Percentiles rank a stretch among this genome's conserved stretches.
Conservation (phyloP, 2,797 vertebrate species). For the Phoeniculus purpureus region DNA sequence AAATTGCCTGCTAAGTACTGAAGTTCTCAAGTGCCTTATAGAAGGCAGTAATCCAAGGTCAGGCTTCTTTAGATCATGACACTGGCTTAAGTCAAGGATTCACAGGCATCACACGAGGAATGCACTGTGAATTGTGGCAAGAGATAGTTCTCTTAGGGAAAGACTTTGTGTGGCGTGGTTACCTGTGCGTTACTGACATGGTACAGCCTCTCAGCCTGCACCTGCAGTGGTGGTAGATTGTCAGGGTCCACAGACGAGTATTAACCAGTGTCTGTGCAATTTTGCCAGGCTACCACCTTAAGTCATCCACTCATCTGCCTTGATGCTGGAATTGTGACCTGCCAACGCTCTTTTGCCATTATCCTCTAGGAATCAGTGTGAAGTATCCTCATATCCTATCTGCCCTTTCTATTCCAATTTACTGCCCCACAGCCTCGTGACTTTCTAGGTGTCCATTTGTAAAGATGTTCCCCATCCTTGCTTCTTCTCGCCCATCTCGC, state of each 20-base stretch:
- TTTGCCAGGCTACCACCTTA: neutral
- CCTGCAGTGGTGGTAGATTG: neutral
- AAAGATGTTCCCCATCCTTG: neutral
- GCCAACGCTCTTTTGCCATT: neutral
- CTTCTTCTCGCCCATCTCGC: fast-evolving
- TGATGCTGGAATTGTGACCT: neutral
- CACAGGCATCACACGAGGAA: neutral
- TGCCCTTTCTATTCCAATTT: neutral
- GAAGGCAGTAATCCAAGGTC: constrained; percentile 17
- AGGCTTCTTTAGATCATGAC: neutral
- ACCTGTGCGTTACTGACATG: neutral
- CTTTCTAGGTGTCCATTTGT: neutral
- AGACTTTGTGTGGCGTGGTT: neutral
- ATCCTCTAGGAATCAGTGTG: neutral
- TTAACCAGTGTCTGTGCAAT: neutral
- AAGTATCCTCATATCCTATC: neutral
- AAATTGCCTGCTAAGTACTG: neutral
- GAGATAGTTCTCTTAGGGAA: constrained; percentile 23
- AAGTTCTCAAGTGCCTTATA: neutral
- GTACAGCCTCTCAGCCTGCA: neutral
- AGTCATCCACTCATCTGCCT: neutral
- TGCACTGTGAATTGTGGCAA: neutral
- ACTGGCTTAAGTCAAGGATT: constrained; percentile 2
- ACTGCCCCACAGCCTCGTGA: neutral
- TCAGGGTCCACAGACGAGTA: neutral